A percentile compares a stretch with the other conserved stretches of the same genome.
phyloP scores from a whole-genome alignment of 2,113 vertebrate species.

The Columbina picui region DNA sequence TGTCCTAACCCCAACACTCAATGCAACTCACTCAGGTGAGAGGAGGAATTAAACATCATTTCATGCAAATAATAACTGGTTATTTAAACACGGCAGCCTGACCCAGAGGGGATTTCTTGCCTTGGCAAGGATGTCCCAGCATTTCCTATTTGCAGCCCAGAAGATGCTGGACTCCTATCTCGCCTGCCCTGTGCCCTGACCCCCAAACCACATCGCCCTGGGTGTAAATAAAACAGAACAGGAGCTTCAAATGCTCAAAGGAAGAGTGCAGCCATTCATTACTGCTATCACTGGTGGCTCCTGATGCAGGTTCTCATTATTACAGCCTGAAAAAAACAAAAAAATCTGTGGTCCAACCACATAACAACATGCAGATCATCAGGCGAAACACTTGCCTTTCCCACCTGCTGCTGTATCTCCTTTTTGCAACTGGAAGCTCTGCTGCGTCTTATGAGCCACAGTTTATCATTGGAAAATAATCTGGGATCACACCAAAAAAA shows the following conservation, averaged over 20 bases:
- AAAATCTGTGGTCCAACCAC: background rate
- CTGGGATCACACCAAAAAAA: background rate
- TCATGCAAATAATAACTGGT: background rate
- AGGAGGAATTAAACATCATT: background rate
- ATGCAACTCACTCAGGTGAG: background rate
- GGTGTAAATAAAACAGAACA: background rate
- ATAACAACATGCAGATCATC: background rate
- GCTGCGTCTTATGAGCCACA: background rate
- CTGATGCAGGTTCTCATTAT: background rate
- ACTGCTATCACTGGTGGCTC: background rate
- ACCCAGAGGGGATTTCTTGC: background rate
- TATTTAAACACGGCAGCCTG: background rate
- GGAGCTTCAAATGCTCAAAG: background rate
- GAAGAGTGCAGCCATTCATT: background rate
- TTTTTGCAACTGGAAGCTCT: background rate
- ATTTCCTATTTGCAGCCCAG: background rate
- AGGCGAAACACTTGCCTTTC: background rate
- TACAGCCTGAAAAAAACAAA: background rate
- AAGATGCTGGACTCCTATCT: background rate
- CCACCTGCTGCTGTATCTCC: background rate
- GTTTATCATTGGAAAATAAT: background rate
- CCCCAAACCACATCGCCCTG: rapidly evolving
- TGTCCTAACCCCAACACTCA: background rate
- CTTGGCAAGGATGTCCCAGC: rapidly evolving
- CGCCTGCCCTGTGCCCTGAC: background rate